Evolutionary conservation across 2,888 invertebrate genomes (phyloP), one percentile per base, ranked within the genome.

Genomic region (Eristalis intricaria): DNA sequence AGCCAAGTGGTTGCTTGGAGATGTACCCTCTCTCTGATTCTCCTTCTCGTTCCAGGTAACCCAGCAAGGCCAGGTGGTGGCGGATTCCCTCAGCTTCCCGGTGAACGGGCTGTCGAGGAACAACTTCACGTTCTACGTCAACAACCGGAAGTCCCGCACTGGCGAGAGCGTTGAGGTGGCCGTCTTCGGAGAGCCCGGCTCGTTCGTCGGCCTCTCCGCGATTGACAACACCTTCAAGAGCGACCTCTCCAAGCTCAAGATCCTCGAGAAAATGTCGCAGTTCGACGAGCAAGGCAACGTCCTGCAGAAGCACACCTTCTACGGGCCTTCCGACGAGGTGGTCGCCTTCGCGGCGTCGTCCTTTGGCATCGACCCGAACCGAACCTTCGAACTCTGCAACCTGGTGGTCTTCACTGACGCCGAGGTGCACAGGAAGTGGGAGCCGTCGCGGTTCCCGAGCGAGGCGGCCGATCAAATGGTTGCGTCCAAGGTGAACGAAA

Each of bases 51-150:
- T 82, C 5, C 8, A 87, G 87, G 87, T 87, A 5, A 96, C 95
- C 32, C 95, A 95, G 22, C 96, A 96, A 90, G 97, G 97, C 0
- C 96, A 96, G 90, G 96, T 98, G 69, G 95, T 98, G 0, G 97
- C 97, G 0, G 98, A 98, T 93, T 97, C 97, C 89, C 94, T 98
- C 89, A 98, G 98, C 32, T 97, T 98, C 94, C 97, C 98, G 4
- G 98, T 98, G 61, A 97, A 98, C 93, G 98, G 98, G 85, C 97
- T 98, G 89, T 96, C 97, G 4, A 93, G 97, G 89, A 98, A 98
- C 92, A 97, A 97, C 91, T 97, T 97, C 92, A 96, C 96, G 4
- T 95, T 97, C 29, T 95, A 94, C 89, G 96, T 98, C 89, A 98
- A 98, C 93, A 97, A 97, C 92, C 96, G 96, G 89, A 98, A 98